Evolutionary conservation across 2,113 vertebrate genomes (phyloP).

Genomic region (Xerus inauris): DNA sequence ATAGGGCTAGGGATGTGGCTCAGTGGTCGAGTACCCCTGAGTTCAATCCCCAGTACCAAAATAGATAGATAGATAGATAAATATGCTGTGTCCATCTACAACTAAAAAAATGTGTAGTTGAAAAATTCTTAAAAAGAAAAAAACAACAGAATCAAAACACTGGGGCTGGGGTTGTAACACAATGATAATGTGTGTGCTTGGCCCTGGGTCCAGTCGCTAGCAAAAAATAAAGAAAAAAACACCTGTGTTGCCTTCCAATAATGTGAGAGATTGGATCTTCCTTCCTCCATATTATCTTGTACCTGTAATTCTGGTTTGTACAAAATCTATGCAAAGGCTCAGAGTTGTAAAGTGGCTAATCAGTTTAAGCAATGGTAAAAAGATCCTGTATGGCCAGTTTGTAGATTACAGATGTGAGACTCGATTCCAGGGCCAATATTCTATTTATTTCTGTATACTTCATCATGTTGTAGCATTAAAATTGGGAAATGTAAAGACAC

Average conservation of each 20-base stretch:
- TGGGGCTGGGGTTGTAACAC: too few relatives aligned
- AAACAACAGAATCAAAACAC: too few relatives aligned
- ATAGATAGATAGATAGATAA: too few relatives aligned
- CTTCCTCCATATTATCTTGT: neutral
- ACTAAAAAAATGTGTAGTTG: too few relatives aligned
- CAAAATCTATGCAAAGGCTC: neutral
- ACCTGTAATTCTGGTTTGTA: neutral
- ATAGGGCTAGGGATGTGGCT: too few relatives aligned
- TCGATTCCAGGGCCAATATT: neutral
- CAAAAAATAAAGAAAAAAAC: neutral
- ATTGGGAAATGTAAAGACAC: neutral
- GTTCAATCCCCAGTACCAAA: too few relatives aligned
- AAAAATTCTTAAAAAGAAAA: too few relatives aligned
- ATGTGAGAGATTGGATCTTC: neutral
- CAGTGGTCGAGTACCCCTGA: too few relatives aligned
- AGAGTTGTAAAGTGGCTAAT: neutral
- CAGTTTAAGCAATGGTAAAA: neutral
- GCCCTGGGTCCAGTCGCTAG: too few relatives aligned
- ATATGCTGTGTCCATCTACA: too few relatives aligned
- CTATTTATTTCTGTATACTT: neutral
- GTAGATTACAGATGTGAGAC: neutral
- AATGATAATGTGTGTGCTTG: too few relatives aligned
- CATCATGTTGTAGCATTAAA: neutral
- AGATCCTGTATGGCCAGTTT: neutral
- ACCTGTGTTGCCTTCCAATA: neutral